Conservation (phyloP, 2,113 vertebrate species). For the Ardeotis arabs region DNA sequence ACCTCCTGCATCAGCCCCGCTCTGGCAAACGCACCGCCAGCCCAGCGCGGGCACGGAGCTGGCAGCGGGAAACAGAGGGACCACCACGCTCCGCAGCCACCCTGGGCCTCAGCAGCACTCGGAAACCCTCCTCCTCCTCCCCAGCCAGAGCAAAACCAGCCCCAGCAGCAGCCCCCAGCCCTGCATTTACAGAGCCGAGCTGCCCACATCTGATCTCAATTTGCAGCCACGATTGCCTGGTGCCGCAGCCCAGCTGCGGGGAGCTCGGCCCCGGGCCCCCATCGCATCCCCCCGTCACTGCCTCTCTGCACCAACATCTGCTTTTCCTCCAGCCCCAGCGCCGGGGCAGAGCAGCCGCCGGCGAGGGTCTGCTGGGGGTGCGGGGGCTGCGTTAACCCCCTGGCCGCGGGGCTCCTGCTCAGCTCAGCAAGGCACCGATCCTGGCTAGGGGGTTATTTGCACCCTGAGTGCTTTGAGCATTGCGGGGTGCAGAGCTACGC, state of each 20-base stretch:
- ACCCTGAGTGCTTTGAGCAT: not conserved
- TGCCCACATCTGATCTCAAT: conserved; percentile 55
- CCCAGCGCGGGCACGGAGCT: not conserved
- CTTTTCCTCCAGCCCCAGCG: not conserved
- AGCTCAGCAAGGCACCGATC: accelerated
- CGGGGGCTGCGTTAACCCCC: not conserved
- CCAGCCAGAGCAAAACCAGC: not conserved
- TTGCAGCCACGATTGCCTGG: conserved; percentile 12
- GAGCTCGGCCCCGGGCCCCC: not conserved
- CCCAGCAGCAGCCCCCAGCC: accelerated
- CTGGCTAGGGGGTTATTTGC: accelerated
- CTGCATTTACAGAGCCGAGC: not conserved
- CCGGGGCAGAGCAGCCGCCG: not conserved
- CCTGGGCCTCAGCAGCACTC: accelerated
- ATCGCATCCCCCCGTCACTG: not conserved
- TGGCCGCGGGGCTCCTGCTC: not conserved
- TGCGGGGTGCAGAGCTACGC: not conserved
- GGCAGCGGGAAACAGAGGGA: not conserved
- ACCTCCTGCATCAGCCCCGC: conserved; percentile 51
- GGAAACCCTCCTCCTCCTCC: not conserved
- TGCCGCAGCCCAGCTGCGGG: not conserved
- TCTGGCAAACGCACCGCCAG: accelerated
- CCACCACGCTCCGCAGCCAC: not conserved
- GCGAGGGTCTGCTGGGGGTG: accelerated
- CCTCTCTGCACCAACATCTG: not conserved